These are phyloP conservation scores for Nyctibius grandis DNA, from an alignment of 2,797 vertebrate species.

Conservation along the genomic window DNA sequence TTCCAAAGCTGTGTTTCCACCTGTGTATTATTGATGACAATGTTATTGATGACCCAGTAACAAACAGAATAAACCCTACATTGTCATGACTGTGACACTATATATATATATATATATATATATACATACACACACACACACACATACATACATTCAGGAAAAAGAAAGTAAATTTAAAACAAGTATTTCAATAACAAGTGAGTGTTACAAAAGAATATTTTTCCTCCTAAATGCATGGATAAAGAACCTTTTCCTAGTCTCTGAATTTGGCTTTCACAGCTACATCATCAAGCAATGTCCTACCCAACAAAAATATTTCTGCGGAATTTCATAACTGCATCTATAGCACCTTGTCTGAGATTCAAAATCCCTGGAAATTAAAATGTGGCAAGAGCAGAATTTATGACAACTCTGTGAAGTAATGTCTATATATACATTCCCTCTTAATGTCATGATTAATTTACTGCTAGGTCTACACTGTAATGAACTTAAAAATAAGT, in stretches of 20 bases:
- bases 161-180: background rate
- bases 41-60: background rate
- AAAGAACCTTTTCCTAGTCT: constrained; percentile 71
- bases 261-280: constrained; percentile 67
- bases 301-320: constrained; percentile 76
- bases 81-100: background rate
- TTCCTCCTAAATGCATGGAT: constrained; percentile 61
- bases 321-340: constrained; percentile 72
- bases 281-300: constrained; percentile 67
- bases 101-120: background rate
- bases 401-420: constrained; percentile 72
- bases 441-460: constrained; percentile 73
- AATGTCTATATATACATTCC: constrained; percentile 62
- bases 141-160: background rate
- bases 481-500: constrained; percentile 67
- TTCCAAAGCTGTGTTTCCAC: background rate
- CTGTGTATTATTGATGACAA: background rate
- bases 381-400: constrained; percentile 63
- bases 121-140: rapidly evolving
- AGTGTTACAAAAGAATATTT: constrained; percentile 63
- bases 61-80: background rate
- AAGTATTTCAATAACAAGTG: constrained; percentile 9
- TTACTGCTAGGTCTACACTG: constrained; percentile 62
- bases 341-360: constrained; percentile 70
- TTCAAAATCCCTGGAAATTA: constrained; percentile 67